A percentile compares a stretch with the other conserved stretches of the same genome.
These are phyloP conservation scores for Caenorhabditis macrosperma DNA, from an alignment of 2,888 invertebrate species.

Conservation along the genomic window DNA sequence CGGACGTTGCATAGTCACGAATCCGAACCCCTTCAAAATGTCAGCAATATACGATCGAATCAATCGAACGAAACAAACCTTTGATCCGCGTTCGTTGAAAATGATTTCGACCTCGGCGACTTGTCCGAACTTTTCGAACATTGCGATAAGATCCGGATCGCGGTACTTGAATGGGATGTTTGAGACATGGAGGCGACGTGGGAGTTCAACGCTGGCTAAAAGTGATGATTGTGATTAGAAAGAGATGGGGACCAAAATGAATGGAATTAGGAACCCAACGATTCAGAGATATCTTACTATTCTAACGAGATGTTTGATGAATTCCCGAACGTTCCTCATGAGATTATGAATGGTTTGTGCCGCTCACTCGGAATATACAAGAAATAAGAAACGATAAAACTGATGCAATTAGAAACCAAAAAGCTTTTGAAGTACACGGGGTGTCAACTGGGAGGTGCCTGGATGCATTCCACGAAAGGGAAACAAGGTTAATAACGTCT, in stretches of 20 bases:
- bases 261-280: no score
- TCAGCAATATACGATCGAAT: neutral
- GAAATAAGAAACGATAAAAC: neutral
- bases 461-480: slow-evolving; percentile 7
- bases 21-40: slow-evolving; percentile 86
- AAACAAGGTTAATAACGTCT: neutral
- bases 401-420: slow-evolving; percentile 23
- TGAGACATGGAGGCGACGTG: slow-evolving; percentile 93
- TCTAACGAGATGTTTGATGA: no score
- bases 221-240: neutral
- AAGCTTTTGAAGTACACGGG: slow-evolving; percentile 7
- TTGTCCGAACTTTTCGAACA: slow-evolving; percentile 90
- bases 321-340: neutral
- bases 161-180: slow-evolving; percentile 99
- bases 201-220: neutral
- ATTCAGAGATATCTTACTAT: slow-evolving; percentile 1
- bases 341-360: neutral
- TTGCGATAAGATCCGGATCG: slow-evolving; percentile 95
- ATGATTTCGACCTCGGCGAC: slow-evolving; percentile 99
- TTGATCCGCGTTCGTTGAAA: slow-evolving; percentile 99
- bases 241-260: no score
- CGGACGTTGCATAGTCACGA: slow-evolving; percentile 99
- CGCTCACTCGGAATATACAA: slow-evolving; percentile 2
- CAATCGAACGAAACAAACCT: slow-evolving; percentile 84
- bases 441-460: slow-evolving; percentile 10